Percentiles rank a stretch among this genome's conserved stretches.
phyloP scores from a whole-genome alignment of 2,888 invertebrate species.

The Nycteola revayana region DNA sequence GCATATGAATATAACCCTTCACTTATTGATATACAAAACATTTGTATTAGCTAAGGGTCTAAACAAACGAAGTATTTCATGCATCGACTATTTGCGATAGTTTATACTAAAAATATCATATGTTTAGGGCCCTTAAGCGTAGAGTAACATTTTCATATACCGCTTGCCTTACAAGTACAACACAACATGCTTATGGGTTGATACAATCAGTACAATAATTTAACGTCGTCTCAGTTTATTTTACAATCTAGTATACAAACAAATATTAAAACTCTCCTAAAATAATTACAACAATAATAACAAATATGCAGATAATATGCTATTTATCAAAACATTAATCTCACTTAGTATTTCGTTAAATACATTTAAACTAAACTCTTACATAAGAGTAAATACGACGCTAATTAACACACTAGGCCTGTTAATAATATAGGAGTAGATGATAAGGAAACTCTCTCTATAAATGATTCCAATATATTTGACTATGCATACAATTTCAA shows the following conservation, averaged over 20 bases:
- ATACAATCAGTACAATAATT: slow-evolving; percentile 51
- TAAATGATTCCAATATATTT: slow-evolving; percentile 50
- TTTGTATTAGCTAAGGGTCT: too few species aligned
- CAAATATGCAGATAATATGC: slow-evolving; percentile 67
- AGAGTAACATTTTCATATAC: too few species aligned
- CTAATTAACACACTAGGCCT: slow-evolving; percentile 56
- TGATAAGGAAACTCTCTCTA: slow-evolving; percentile 20
- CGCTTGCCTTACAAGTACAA: too few species aligned
- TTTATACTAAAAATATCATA: too few species aligned
- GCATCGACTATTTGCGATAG: too few species aligned
- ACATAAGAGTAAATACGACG: slow-evolving; percentile 51
- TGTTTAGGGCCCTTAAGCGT: too few species aligned
- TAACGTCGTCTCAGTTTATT: slow-evolving; percentile 58
- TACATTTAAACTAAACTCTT: slow-evolving; percentile 60
- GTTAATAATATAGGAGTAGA: slow-evolving; percentile 34
- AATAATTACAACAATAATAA: slow-evolving; percentile 78
- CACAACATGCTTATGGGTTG: too few species aligned
- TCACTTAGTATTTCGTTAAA: slow-evolving; percentile 74
- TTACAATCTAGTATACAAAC: slow-evolving; percentile 65
- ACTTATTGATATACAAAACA: too few species aligned
- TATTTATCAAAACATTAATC: slow-evolving; percentile 74
- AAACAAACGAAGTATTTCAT: too few species aligned
- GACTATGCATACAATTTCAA: slow-evolving; percentile 72
- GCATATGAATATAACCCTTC: too few species aligned
- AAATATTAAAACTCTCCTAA: slow-evolving; percentile 79